A percentile compares a stretch with the other conserved stretches of the same genome.
Conservation (phyloP, 2,113 vertebrate genomes). For the Phrynosoma blainvillii region DNA sequence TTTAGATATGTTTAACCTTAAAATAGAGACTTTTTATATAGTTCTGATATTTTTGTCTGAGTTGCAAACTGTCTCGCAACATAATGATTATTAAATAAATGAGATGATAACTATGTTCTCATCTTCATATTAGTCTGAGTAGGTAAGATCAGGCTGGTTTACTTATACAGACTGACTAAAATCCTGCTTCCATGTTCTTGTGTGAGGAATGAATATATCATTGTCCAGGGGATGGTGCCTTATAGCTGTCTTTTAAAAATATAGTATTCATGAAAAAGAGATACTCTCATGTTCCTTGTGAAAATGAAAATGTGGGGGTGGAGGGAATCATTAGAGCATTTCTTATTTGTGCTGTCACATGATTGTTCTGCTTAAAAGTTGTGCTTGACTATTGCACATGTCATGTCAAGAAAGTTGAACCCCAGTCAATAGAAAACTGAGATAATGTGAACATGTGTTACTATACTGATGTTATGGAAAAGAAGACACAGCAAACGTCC, state of each 20-base stretch:
- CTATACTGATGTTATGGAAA: conserved; percentile 45
- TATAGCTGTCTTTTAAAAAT: background rate
- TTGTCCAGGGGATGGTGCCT: background rate
- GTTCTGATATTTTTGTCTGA: background rate
- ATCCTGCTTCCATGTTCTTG: background rate
- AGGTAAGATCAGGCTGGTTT: background rate
- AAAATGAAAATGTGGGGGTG: conserved; percentile 20
- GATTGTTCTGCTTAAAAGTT: background rate
- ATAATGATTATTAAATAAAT: background rate
- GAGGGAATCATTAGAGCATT: background rate
- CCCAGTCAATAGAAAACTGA: conserved; percentile 22
- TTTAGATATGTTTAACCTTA: background rate
- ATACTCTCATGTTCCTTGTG: conserved; percentile 1
- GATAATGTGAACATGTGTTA: conserved; percentile 42
- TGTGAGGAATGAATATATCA: background rate
- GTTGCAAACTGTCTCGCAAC: background rate
- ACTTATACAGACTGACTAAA: background rate
- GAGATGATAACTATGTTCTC: background rate
- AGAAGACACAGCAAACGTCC: conserved; percentile 45
- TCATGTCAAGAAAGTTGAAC: conserved; percentile 34
- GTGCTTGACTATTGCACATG: background rate
- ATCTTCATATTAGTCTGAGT: too few species aligned
- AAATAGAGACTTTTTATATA: background rate
- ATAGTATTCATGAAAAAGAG: background rate
- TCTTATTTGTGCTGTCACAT: background rate